These are phyloP conservation scores for Mesocentrotus franciscanus DNA, from an alignment of 53 echinoderm and acorn worm genomes.

Conservation along the genomic window DNA sequence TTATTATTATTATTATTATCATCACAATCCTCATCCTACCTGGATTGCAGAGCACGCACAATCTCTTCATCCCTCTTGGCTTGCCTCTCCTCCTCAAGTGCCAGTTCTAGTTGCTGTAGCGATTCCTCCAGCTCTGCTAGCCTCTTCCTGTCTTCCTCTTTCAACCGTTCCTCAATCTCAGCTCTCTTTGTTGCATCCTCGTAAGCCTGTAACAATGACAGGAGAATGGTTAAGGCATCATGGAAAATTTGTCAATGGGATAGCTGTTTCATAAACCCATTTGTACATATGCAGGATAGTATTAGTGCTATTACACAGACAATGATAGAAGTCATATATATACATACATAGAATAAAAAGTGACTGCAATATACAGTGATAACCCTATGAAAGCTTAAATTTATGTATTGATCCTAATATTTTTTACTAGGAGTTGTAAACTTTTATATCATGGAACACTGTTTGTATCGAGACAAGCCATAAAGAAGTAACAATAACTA, in stretches of 20 bases:
- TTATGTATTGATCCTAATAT: too few relatives aligned
- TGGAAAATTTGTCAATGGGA: neutral
- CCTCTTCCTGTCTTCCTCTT: slow-evolving; percentile 72
- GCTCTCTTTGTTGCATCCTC: slow-evolving; percentile 75
- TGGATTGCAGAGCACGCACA: slow-evolving; percentile 78
- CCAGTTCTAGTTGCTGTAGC: slow-evolving; percentile 63
- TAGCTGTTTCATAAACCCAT: neutral
- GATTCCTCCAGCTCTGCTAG: slow-evolving; percentile 81
- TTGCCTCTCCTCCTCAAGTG: slow-evolving; percentile 82
- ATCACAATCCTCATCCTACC: slow-evolving; percentile 57
- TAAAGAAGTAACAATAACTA: too few relatives aligned
- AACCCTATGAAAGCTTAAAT: too few relatives aligned
- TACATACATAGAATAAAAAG: too few relatives aligned
- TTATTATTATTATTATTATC: neutral
- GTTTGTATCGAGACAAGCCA: too few relatives aligned
- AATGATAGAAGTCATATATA: too few relatives aligned
- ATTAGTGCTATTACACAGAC: too few relatives aligned
- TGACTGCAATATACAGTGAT: too few relatives aligned
- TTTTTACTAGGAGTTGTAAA: too few relatives aligned
- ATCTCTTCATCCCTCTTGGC: slow-evolving; percentile 82
- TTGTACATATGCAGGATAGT: neutral
- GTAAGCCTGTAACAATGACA: slow-evolving; percentile 50
- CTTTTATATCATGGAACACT: too few relatives aligned
- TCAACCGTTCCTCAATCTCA: slow-evolving; percentile 75
- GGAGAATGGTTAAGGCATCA: neutral